Base-by-base conservation (phyloP, 2,113 vertebrate genomes). In the Athene noctua region DNA sequence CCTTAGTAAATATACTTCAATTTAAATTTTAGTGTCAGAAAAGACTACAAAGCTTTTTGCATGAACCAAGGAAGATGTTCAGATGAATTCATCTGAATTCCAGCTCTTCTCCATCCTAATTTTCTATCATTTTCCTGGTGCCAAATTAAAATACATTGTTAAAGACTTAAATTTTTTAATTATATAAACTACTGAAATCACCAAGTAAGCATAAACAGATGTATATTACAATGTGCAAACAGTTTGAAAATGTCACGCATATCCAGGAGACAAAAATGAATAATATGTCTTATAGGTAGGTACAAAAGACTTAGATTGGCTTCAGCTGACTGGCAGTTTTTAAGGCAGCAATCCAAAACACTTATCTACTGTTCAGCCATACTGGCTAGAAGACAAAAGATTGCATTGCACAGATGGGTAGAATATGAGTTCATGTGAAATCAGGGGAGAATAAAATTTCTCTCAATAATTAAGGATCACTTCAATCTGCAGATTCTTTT, bases 381-480 rank as follows among this genome's bases (percentile, higher is more conserved):
- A 26, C 49, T 83, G 74, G 40, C 74, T 86, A 36, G 58, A 80
- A 90, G 40, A 94, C 66, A 93, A 87, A 92, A 90, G 44, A 46
- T 16, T 86, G 12, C 52, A 25, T 59, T 89, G 86, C 47, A 74
- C 68, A 90, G 81, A 80, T 87, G 83, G 61, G 29, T 74, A 95
- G 77, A 87, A 84, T 73, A 90, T 44, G 89, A 93, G 36, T 85
- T 94, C 8, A 23, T 38, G 22, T 65, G 79, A 90, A 94, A 90
- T 85, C 70, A 82, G 40, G 20, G 44, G 84, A 96, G 94, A 82
- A 84, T 82, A 94, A 95, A 95, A 92, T 19, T 32, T 91, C 66
- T 79, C 80, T 85, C 44, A 92, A 52, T 75, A 96, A 95, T 96
- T 96, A 80, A 92, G 27, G 26, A 80, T 73, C 58, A 61, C 36